Evolutionary conservation across 2,113 vertebrate genomes (phyloP), one percentile per base, ranked within the genome.

Genomic region (Bucco capensis): DNA sequence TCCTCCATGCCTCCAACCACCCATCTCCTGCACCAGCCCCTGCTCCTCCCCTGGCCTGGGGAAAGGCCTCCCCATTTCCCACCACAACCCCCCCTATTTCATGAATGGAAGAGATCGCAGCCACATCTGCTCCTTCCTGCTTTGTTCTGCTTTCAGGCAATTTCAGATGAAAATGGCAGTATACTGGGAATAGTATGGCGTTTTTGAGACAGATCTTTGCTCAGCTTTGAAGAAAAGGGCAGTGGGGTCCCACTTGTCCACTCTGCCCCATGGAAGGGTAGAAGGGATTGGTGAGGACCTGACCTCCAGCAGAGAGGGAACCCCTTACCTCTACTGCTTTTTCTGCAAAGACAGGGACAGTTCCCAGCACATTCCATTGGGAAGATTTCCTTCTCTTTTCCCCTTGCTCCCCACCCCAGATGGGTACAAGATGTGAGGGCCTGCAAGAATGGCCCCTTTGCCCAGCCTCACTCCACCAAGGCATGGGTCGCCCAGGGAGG

Each of bases 221-320:
- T 77, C 19, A 81, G 31, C 60, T 62, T 44, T 83, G 61, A 72
- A 56, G 71, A 35, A 67, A 54, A 90, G 7, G 24, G 18, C 38
- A 81, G 21, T 1, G 2, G 4, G 5, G 47, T 65, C 24, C 33
- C 21, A 31, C 0, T 0, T 28, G 37, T 54, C 22, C 44, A n/a
- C 31, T 91, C 25, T 3, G 1, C 6, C 9, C 12, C 12, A 12
- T 3, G 21, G 30, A 16, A 83, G 2, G 4, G 12, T 31, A 47
- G 56, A 81, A 74, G 11, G 14, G 28, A 54, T 54, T 62, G 65
- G 21, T 60, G 76, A 83, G 27, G 30, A 60, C 21, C 25, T 74
- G 33, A 51, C 22, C 3, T 38, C 46, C 38, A 60, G 19, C 25
- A 28, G 33, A 65, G 42, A 37, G 16, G 10, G 9, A 27, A 77